Base-by-base conservation (phyloP, 2,113 vertebrate genomes). In the Psophia crepitans region DNA sequence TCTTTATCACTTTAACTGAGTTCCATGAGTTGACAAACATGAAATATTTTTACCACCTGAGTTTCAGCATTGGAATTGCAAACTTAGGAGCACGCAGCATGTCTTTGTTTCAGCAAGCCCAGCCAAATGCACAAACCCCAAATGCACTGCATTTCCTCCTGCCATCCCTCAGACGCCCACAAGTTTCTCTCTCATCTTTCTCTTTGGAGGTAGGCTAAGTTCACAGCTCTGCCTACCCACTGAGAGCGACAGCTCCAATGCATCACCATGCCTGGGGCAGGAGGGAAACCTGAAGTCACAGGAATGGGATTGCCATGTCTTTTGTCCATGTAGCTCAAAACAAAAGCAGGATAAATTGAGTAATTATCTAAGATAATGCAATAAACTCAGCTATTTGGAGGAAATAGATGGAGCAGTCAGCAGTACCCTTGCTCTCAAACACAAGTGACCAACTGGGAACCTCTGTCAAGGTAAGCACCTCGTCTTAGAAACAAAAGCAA, bases 41-140 rank as follows among this genome's bases (percentile, higher is more conserved):
- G 39, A 92, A 96, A 20, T 57, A 46, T 57, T 78, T 87, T 94
- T 70, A 84, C 46, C 75, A 76, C 81, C 84, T 60, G 84, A 92
- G 90, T 88, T 94, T 94, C 86, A 84, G 56, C 79, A 93, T 53
- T 89, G 91, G 61, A 96, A 91, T 28, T 65, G 48, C 60, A 48
- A 90, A 79, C 48, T n/a, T 30, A 11, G 0, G 32, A 93, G 44
- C 70, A 74, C 21, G 70, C 51, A 35, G 15, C 77, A 48, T 4
- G 10, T 23, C 51, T 33, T 46, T 27, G 26, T 57, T 86, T 84
- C 64, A 86, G 73, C 60, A 71, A 89, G 57, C 30, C 61, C 39
- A 68, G 68, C 27, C 44, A 65, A 80, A 70, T 0, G 0, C 5
- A 77, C 27, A 60, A 11, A 24, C 30, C 9, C 46, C 37, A 54